Evolutionary conservation across 2,113 vertebrate species (phyloP).

Genomic region (Engraulis encrasicolus): DNA sequence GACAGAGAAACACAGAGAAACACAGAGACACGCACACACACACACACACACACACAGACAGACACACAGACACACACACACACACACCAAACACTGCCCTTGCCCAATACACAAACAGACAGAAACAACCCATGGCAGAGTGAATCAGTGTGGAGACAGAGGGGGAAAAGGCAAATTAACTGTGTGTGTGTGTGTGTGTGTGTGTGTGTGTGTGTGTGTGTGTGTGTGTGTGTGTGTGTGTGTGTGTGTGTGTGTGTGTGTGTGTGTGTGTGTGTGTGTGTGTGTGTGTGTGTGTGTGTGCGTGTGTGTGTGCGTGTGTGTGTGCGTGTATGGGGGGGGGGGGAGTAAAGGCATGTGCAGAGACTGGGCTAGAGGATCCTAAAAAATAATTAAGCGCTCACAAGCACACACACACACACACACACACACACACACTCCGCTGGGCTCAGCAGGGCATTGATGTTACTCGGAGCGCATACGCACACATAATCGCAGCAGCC

Average conservation of each 20-base stretch:
- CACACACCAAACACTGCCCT: background rate
- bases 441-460: background rate
- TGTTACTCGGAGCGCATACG: background rate
- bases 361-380: background rate
- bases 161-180: background rate
- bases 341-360: slow-evolving; percentile 1
- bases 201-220: slow-evolving; percentile 20
- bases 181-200: background rate
- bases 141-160: background rate
- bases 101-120: background rate
- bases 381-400: background rate
- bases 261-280: background rate
- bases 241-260: background rate
- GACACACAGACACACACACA: background rate
- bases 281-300: slow-evolving; percentile 17
- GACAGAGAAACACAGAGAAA: background rate
- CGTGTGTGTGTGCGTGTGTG: slow-evolving; percentile 24
- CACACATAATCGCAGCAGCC: slow-evolving; percentile 4
- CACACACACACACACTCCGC: background rate
- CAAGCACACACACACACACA: background rate
- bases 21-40: background rate
- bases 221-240: slow-evolving; percentile 25
- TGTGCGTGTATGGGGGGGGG: background rate
- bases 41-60: background rate
- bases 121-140: background rate